A percentile compares a stretch with the other conserved stretches of the same genome.
These are phyloP conservation scores for Hololepta plana DNA, from an alignment of 2,888 invertebrate genomes.

Conservation along the genomic window DNA sequence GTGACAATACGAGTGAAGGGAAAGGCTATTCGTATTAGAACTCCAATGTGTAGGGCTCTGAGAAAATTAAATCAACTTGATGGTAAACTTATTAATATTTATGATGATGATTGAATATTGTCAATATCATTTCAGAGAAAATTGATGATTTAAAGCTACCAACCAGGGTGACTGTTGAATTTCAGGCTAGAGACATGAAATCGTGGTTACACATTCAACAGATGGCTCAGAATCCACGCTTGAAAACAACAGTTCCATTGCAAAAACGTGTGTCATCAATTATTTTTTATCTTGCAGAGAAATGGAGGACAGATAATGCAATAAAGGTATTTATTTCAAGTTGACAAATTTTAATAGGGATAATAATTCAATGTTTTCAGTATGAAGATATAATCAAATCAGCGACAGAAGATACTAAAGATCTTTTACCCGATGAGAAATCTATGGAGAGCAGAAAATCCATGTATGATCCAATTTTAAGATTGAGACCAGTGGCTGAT, in stretches of 20 bases:
- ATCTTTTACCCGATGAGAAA: slow-evolving; percentile 7
- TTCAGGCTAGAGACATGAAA: slow-evolving; percentile 58
- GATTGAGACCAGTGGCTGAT: slow-evolving; percentile 36
- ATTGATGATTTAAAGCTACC: slow-evolving; percentile 62
- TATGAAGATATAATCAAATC: no score
- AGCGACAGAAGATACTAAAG: slow-evolving; percentile 12
- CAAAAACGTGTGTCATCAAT: slow-evolving; percentile 55
- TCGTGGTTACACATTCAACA: slow-evolving; percentile 75
- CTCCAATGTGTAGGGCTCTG: slow-evolving; percentile 82
- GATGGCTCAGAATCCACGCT: slow-evolving; percentile 79
- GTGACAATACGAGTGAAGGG: slow-evolving; percentile 70
- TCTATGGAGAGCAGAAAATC: not conserved
- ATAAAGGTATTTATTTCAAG: slow-evolving; percentile 38
- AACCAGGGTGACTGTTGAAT: slow-evolving; percentile 51
- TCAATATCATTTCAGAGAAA: slow-evolving; percentile 33
- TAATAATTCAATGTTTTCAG: no score
- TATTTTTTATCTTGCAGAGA: slow-evolving; percentile 49
- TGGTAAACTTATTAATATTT: slow-evolving; percentile 32
- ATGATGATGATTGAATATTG: no score
- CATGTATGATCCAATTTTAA: slow-evolving; percentile 10
- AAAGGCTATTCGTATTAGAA: slow-evolving; percentile 71
- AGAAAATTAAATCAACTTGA: slow-evolving; percentile 74
- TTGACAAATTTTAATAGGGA: no score
- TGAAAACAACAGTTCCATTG: slow-evolving; percentile 51
- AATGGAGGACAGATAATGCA: slow-evolving; percentile 50